Conservation (phyloP, 1,140 invertebrate genomes). For the Micrasema longulum region DNA sequence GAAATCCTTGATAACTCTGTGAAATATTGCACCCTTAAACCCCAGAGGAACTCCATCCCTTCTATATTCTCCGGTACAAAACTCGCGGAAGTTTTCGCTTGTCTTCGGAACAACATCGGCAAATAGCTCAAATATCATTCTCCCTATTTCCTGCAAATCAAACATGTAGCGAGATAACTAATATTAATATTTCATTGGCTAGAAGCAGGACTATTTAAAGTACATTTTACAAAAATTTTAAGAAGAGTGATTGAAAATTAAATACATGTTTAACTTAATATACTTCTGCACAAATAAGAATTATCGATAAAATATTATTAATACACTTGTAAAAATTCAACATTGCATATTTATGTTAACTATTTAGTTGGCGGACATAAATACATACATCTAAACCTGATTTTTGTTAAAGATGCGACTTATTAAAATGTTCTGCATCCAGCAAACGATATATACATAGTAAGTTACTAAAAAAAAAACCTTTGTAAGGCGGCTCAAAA, state of each 20-base stretch:
- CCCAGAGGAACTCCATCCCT: slow-evolving; percentile 95
- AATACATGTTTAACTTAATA: background rate
- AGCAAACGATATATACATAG: no score
- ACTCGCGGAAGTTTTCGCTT: slow-evolving; percentile 98
- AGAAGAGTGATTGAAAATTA: background rate
- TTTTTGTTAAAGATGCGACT: no score
- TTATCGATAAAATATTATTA: slow-evolving; percentile 1
- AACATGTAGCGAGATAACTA: no score
- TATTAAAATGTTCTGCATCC: no score
- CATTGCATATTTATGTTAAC: no score
- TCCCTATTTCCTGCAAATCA: slow-evolving; percentile 82
- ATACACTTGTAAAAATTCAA: no score
- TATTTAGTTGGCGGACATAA: no score
- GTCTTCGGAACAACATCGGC: slow-evolving; percentile 97
- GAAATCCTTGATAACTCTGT: slow-evolving; percentile 97
- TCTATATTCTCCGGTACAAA: slow-evolving; percentile 96
- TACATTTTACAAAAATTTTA: background rate
- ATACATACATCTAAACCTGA: no score
- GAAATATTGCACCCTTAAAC: slow-evolving; percentile 96
- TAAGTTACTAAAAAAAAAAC: no score
- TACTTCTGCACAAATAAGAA: no score
- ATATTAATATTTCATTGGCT: background rate
- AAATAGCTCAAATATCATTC: slow-evolving; percentile 97
- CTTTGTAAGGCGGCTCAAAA: no score
- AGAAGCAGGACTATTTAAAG: no score